Evolutionary conservation across 2,888 invertebrate species (phyloP).

Genomic region (Calameuta filiformis): DNA sequence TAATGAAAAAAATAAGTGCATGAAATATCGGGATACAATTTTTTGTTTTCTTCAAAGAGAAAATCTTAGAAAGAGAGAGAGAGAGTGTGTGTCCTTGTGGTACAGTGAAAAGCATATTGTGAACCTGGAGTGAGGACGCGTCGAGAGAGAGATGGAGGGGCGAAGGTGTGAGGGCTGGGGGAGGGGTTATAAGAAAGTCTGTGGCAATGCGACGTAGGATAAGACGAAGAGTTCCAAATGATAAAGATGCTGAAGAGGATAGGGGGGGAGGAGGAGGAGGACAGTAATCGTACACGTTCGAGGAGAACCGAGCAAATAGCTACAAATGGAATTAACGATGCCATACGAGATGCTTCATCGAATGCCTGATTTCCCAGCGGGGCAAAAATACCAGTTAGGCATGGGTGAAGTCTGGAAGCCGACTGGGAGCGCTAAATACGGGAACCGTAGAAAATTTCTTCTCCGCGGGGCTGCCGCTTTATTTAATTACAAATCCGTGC

Average conservation of each 20-base stretch:
- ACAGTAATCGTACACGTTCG: background rate
- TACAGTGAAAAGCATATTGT: background rate
- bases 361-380: constrained; percentile 56
- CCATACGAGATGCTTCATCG: constrained; percentile 46
- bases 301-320: constrained; percentile 37
- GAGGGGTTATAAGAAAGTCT: background rate
- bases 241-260: background rate
- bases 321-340: constrained; percentile 54
- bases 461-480: constrained; percentile 21
- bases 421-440: constrained; percentile 26
- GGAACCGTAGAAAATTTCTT: constrained; percentile 33
- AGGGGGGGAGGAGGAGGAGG: background rate
- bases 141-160: background rate
- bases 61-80: background rate
- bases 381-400: constrained; percentile 49
- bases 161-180: background rate
- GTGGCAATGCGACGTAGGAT: background rate
- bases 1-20: background rate
- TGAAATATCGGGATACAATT: background rate
- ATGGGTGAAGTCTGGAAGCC: constrained; percentile 2
- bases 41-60: background rate
- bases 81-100: background rate
- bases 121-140: background rate
- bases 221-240: background rate
- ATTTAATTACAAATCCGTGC: constrained; percentile 34